Base-by-base conservation (phyloP, 2,113 vertebrate species). In the Callithrix jacchus region DNA sequence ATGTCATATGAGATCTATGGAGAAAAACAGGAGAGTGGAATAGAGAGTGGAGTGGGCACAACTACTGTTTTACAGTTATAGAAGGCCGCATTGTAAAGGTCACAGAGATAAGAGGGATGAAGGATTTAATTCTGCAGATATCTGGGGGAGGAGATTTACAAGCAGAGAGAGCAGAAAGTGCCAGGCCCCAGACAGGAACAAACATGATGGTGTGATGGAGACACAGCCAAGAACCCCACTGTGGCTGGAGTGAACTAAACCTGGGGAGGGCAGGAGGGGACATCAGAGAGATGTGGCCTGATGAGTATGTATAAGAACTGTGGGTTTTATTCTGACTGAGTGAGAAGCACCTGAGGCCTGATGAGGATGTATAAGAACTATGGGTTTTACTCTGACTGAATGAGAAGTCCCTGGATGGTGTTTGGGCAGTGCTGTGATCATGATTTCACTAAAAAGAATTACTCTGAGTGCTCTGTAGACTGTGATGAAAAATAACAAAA, bases 161-260 rank as follows among this genome's bases (percentile, higher is more conserved):
- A 45, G n/a, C 1, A 45, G 49, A 83, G 30, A 27, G 20, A 83
- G 25, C 2, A 66, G 89, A 68, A 66, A 23, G 21, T 21, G 40
- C 45, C 7, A 47, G 14, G 58, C 16, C 56, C 23, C 20, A 4
- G 40, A 25, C 7, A 45, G 47, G 35, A 70, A 30, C 56, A 42
- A 0, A 11, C 20, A 56, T 20, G 37, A 61, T 6, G 5, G 61
- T 0, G 37, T 0, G 12, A 37, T 6, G 17, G 68, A 54, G 18
- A 32, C 10, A 8, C 18, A 71, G 76, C 3, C 61, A 27, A 52
- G 47, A 32, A 56, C 6, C 5, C 17, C 0, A 2, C 0, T 47
- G 21, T 27, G 4, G 21, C n/a, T 10, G 13, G n/a, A 37, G 87
- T 30, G 25, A 68, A n/a, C 20, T 2, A 37, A 45, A 74, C 49